Percentiles rank a stretch among this genome's conserved stretches.
phyloP scores from a whole-genome alignment of 2,888 invertebrate species.

The Alviniconcha strummeri region DNA sequence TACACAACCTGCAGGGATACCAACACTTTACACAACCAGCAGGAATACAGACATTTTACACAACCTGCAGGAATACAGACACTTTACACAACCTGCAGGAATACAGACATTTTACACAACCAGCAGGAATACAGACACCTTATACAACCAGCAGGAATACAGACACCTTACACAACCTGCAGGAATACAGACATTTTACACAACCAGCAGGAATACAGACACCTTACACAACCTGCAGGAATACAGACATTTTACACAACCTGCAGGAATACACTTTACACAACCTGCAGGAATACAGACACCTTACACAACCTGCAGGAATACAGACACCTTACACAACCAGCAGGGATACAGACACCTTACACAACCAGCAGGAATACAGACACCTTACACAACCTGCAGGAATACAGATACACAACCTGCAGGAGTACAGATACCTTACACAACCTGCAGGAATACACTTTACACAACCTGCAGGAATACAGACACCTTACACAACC shows the following conservation, averaged over 20 bases:
- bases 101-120: slow-evolving; percentile 79
- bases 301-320: slow-evolving; percentile 84
- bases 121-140: slow-evolving; percentile 85
- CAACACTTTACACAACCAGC: slow-evolving; percentile 76
- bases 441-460: neutral
- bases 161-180: neutral
- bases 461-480: neutral
- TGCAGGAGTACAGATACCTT: neutral
- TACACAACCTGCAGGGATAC: neutral
- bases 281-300: neutral
- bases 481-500: slow-evolving; percentile 90
- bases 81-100: neutral
- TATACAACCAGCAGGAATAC: neutral
- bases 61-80: neutral
- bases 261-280: no score
- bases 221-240: slow-evolving; percentile 94
- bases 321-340: slow-evolving; percentile 76
- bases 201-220: slow-evolving; percentile 16
- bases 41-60: slow-evolving; percentile 81
- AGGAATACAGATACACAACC: slow-evolving; percentile 81
- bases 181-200: no score
- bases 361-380: neutral
- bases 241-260: slow-evolving; percentile 76
- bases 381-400: slow-evolving; percentile 84
- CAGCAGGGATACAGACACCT: neutral